Evolutionary conservation across 2,113 vertebrate genomes (phyloP).

Genomic region (Antechinus stuartii): DNA sequence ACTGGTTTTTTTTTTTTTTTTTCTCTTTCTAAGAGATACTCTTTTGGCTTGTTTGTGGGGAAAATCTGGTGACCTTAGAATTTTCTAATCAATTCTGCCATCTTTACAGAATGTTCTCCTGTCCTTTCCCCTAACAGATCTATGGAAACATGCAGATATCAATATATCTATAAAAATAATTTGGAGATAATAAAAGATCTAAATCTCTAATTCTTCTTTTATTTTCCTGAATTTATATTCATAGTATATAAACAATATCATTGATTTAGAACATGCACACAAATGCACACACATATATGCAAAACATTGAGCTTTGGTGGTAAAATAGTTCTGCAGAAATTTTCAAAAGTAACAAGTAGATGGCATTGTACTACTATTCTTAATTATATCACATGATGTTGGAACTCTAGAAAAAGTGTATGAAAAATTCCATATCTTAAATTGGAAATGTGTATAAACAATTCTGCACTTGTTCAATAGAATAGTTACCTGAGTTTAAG

Average conservation of each 20-base stretch:
- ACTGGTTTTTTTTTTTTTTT: too few species aligned
- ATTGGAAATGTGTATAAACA: constrained; percentile 57
- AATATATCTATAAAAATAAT: not conserved
- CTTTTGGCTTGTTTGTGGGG: too few species aligned
- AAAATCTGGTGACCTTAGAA: too few species aligned
- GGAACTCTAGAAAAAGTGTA: constrained; percentile 46
- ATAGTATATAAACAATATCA: not conserved
- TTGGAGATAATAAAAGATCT: not conserved
- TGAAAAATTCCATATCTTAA: constrained; percentile 39
- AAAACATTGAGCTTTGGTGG: not conserved
- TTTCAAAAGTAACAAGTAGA: constrained; percentile 85
- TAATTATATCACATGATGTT: constrained; percentile 62
- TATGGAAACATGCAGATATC: not conserved
- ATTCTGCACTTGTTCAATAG: constrained; percentile 62
- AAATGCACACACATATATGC: not conserved
- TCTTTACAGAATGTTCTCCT: not conserved
- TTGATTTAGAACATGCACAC: not conserved
- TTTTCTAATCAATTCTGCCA: too few species aligned
- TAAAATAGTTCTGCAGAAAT: constrained; percentile 58
- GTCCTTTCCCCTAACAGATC: not conserved
- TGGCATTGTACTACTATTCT: constrained; percentile 85
- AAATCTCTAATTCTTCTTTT: not conserved
- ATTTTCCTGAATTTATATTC: not conserved
- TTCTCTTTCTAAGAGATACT: too few species aligned
- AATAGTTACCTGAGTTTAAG: constrained; percentile 53